Evolutionary conservation across 1,140 invertebrate genomes (phyloP), one percentile per base, ranked within the genome.

Genomic region (Berghia stephanieae): DNA sequence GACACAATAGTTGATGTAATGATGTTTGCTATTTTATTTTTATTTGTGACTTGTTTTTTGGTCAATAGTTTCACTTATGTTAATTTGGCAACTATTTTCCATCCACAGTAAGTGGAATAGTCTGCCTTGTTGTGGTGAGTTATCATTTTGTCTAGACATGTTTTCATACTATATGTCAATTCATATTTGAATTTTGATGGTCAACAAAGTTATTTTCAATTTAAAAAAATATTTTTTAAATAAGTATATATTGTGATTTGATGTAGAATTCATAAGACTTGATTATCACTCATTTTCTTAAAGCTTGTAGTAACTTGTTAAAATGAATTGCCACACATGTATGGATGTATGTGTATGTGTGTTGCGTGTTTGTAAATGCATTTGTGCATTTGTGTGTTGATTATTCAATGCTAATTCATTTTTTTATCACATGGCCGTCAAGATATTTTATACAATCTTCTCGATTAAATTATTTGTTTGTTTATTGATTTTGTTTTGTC

Each of bases 81-180:
- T n/a, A n/a, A n/a, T n/a, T n/a, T n/a, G n/a, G n/a, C n/a, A n/a
- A n/a, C n/a, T n/a, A n/a, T n/a, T n/a, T n/a, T n/a, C n/a, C n/a
- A n/a, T n/a, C n/a, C n/a, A n/a, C 70, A 72, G 70, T 72, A 18
- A 72, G 70, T 55, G 34, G 27, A n/a, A 31, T 72, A n/a, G 70
- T 72, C 3, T 34, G 46, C 42, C 10, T 52, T 52, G 70, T 72
- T 8, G 70, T 72, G 70, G 70, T 72, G 55, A 72, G 70, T 72
- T 36, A 16, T 24, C 6, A 36, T 34, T 38, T 34, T 68, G n/a
- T n/a, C n/a, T n/a, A n/a, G n/a, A n/a, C n/a, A n/a, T n/a, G n/a
- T n/a, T n/a, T n/a, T n/a, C n/a, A n/a, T n/a, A n/a, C n/a, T n/a
- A n/a, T n/a, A n/a, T n/a, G n/a, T n/a, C n/a, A n/a, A n/a, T n/a